phyloP scores from a whole-genome alignment of 2,888 invertebrate species.

The Sphaeridia pumilis region DNA sequence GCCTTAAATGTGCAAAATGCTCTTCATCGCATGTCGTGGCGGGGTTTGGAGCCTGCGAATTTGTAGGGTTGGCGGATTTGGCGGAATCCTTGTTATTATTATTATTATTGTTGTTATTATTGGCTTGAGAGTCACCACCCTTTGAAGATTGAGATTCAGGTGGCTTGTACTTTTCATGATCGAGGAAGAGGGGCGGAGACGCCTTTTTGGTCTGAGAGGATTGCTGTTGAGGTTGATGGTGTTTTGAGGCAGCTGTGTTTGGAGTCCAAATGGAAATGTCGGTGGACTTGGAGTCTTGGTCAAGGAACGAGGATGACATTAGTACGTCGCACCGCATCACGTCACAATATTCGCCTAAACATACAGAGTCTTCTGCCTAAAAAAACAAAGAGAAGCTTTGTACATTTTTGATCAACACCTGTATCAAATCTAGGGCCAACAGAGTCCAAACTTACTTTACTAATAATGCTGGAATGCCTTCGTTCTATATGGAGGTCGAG shows the following conservation, averaged over 20 bases:
- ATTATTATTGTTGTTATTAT: neutral
- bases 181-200: slow-evolving; percentile 13
- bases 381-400: slow-evolving; percentile 13
- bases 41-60: slow-evolving; percentile 1
- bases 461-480: slow-evolving; percentile 70
- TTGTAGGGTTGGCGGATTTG: slow-evolving; percentile 3
- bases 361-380: slow-evolving; percentile 82
- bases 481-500: slow-evolving; percentile 80
- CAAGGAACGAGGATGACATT: slow-evolving; percentile 43
- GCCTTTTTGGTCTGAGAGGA: neutral
- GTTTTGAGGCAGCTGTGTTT: neutral
- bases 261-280: slow-evolving; percentile 36
- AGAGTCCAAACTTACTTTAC: slow-evolving; percentile 49
- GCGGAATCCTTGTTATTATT: neutral
- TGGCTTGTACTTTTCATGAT: slow-evolving; percentile 13
- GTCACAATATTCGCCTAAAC: slow-evolving; percentile 88
- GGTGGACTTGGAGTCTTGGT: slow-evolving; percentile 34
- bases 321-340: slow-evolving; percentile 89
- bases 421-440: neutral
- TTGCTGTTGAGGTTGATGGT: slow-evolving; percentile 1
- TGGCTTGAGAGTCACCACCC: slow-evolving; percentile 1
- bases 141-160: neutral
- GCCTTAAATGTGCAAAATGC: slow-evolving; percentile 28
- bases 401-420: no score
- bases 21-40: slow-evolving; percentile 34